phyloP scores from a whole-genome alignment of 2,888 invertebrate genomes.

The Stenchaetothrips biformis region DNA sequence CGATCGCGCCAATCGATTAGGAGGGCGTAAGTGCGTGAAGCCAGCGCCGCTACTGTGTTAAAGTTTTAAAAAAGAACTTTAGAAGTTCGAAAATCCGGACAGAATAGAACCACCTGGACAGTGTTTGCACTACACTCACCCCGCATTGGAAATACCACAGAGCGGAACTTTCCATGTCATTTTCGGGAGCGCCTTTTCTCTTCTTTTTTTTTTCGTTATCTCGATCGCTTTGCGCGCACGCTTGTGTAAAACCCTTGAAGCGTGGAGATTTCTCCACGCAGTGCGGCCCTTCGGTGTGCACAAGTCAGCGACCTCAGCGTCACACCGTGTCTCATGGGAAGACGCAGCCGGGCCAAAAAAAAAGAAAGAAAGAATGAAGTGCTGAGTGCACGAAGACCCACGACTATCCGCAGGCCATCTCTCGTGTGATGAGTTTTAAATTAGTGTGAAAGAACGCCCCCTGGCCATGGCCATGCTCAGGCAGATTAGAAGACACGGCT shows the following conservation, averaged over 20 bases:
- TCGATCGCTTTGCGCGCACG: slow-evolving; percentile 9
- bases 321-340: not conserved
- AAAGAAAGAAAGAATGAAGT: not conserved
- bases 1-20: too few species aligned
- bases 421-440: slow-evolving; percentile 12
- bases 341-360: not conserved
- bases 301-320: not conserved
- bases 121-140: too few species aligned
- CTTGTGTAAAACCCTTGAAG: not conserved
- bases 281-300: not conserved
- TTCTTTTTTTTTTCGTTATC: not conserved
- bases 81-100: too few species aligned
- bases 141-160: too few species aligned
- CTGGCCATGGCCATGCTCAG: not conserved
- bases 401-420: not conserved
- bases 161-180: too few species aligned
- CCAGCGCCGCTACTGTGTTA: too few species aligned
- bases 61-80: too few species aligned
- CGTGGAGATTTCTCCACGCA: slow-evolving; percentile 7
- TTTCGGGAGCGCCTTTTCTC: not conserved
- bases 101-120: too few species aligned
- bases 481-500: not conserved
- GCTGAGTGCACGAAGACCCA: not conserved
- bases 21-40: too few species aligned
- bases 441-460: not conserved